These are phyloP conservation scores for Pithys albifrons DNA, from an alignment of 2,113 vertebrate genomes.

Conservation along the genomic window DNA sequence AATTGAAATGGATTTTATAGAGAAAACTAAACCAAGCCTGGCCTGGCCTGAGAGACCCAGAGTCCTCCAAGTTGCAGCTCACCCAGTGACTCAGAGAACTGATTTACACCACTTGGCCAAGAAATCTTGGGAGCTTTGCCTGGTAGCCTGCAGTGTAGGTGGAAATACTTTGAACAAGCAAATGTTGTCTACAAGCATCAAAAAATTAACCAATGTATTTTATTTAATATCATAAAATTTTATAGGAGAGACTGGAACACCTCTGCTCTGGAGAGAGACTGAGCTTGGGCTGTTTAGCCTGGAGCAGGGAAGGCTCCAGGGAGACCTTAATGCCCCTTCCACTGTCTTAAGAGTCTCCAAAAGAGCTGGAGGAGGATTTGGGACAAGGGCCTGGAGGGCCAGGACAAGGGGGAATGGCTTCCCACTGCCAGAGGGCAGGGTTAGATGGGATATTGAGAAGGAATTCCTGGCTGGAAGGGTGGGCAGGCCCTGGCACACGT, in stretches of 20 bases:
- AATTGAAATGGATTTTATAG: conserved; percentile 9
- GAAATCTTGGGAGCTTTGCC: neutral
- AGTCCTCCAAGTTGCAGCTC: neutral
- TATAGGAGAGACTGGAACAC: neutral
- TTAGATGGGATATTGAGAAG: neutral
- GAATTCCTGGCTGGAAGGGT: neutral
- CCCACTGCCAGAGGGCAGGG: neutral
- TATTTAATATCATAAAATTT: neutral
- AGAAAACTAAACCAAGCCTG: neutral
- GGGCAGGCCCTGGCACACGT: neutral
- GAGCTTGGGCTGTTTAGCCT: neutral
- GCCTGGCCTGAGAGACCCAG: neutral
- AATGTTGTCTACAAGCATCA: neutral
- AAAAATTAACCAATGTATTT: neutral
- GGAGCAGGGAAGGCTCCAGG: neutral
- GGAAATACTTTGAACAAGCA: neutral
- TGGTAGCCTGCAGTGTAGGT: neutral
- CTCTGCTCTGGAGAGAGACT: neutral
- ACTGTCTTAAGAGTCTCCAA: neutral
- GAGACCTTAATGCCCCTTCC: neutral
- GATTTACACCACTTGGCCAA: neutral
- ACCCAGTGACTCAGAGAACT: neutral
- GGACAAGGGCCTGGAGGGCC: neutral
- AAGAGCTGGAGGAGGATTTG: neutral
- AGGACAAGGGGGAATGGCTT: neutral